Evolutionary conservation across 2,888 invertebrate species (phyloP).

Genomic region (Thyatira batis): DNA sequence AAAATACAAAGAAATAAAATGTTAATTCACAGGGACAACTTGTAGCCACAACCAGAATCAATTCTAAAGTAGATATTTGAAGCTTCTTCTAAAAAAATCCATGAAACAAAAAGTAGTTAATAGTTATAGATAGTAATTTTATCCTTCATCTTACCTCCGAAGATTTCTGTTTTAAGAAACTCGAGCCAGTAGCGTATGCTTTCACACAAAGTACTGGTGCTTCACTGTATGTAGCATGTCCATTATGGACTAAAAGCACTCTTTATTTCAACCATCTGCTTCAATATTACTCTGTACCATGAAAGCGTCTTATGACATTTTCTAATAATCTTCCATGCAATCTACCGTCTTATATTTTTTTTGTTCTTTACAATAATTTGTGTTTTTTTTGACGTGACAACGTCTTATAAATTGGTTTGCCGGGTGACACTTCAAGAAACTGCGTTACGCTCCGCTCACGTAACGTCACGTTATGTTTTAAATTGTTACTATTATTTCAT

Average conservation of each 20-base stretch:
- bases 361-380: too few species aligned
- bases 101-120: background rate
- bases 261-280: conserved; percentile 13
- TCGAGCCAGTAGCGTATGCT: conserved; percentile 16
- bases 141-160: background rate
- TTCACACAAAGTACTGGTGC: conserved; percentile 10
- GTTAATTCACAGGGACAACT: too few species aligned
- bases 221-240: conserved; percentile 14
- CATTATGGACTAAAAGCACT: conserved; percentile 31
- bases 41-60: too few species aligned
- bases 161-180: background rate
- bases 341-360: background rate
- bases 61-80: too few species aligned
- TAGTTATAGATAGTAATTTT: background rate
- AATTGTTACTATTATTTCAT: too few species aligned
- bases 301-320: background rate
- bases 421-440: too few species aligned
- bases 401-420: too few species aligned
- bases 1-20: too few species aligned
- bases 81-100: too few species aligned
- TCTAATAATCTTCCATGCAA: background rate
- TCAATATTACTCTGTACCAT: background rate
- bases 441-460: too few species aligned
- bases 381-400: too few species aligned
- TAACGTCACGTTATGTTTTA: too few species aligned